Evolutionary conservation across 2,797 vertebrate species (phyloP).

Genomic region (Eulemur coronatus): DNA sequence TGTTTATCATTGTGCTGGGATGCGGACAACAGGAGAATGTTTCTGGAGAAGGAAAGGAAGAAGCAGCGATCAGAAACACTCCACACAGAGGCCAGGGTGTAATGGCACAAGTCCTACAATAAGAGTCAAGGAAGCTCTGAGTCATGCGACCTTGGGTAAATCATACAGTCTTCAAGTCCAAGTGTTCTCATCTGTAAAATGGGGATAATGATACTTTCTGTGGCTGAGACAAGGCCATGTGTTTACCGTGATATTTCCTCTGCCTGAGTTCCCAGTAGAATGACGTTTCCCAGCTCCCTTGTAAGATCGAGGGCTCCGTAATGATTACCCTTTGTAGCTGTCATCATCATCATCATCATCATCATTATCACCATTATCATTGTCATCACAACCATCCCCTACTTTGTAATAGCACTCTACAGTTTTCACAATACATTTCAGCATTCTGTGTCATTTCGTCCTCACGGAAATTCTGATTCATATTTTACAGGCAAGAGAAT

Average conservation of each 20-base stretch:
- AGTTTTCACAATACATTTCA: neutral
- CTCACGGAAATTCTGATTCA: neutral
- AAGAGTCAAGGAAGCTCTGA: neutral
- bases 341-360: neutral
- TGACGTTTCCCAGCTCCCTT: neutral
- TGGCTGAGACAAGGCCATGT: neutral
- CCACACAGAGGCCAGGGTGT: neutral
- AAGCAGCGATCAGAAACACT: neutral
- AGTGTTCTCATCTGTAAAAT: neutral
- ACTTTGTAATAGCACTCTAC: neutral
- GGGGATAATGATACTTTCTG: neutral
- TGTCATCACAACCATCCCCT: neutral
- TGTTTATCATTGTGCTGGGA: neutral
- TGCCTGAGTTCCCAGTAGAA: neutral
- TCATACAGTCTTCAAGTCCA: neutral
- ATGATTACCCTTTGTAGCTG: neutral
- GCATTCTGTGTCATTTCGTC: neutral
- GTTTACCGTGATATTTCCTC: neutral
- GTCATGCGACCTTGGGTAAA: neutral
- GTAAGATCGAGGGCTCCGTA: neutral
- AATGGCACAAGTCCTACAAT: neutral
- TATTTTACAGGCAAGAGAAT: neutral
- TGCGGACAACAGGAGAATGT: accelerated
- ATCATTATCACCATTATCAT: neutral
- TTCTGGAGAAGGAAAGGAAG: neutral